Evolutionary conservation across 2,113 vertebrate genomes (phyloP).

Genomic region (Agapornis roseicollis): DNA sequence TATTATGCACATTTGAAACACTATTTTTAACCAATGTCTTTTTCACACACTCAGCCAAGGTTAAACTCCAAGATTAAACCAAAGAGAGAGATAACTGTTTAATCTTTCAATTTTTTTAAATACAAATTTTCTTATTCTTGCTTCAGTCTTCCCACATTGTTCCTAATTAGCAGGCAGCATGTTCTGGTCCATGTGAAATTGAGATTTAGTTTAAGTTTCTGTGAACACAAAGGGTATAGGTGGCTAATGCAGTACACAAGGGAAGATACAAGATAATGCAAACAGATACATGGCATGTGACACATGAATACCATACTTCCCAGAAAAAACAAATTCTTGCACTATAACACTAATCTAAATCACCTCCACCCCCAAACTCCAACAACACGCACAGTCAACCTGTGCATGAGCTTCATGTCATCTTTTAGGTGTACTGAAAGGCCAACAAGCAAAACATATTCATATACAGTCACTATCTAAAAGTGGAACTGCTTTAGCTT

Average conservation of each 20-base stretch:
- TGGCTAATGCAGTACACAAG: not conserved
- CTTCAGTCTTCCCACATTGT: constrained; percentile 2
- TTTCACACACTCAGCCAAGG: constrained; percentile 23
- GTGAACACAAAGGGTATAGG: not conserved
- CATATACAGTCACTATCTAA: not conserved
- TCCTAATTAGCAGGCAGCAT: constrained; percentile 34
- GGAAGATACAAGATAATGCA: not conserved
- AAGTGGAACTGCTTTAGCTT: not conserved
- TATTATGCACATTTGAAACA: constrained; percentile 15
- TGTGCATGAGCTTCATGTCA: not conserved
- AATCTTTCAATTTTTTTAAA: constrained; percentile 51
- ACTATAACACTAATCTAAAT: not conserved
- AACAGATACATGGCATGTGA: not conserved
- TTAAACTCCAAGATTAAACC: constrained; percentile 37
- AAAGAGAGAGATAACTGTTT: constrained; percentile 46
- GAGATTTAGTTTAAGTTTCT: constrained; percentile 44
- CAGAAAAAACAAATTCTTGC: not conserved
- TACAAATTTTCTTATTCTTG: constrained; percentile 42
- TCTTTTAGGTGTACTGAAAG: not conserved
- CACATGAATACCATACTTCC: not conserved
- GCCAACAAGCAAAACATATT: not conserved
- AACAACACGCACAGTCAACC: not conserved
- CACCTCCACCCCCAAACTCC: no score
- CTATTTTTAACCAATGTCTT: constrained; percentile 6
- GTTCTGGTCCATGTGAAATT: constrained; percentile 21